Evolutionary conservation across 2,888 invertebrate species (phyloP), one percentile per base, ranked within the genome.

Genomic region (Himalopsyche tibetana): DNA sequence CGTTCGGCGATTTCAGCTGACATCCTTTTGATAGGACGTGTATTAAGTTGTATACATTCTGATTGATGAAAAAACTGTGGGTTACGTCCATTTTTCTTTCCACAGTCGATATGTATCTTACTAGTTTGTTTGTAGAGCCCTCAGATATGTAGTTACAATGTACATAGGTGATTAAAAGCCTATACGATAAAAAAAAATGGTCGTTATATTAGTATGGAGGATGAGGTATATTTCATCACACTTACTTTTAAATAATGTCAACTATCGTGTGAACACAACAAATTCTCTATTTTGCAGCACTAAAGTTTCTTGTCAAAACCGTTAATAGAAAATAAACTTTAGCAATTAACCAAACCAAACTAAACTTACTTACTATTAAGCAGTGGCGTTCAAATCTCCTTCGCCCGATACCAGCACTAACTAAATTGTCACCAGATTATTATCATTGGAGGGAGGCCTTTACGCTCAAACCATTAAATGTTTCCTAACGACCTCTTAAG

Each of bases 401-500:
- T 51, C 36, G 80, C 80, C 80, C 80, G 45, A 51, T 51, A 42
- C 42, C 15, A 80, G 38, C 80, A 80, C 80, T 74, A 74, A 74
- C 42, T 80, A 51, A 80, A 51, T 51, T 42, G 80, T 80, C 80
- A 42, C 80, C 80, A 15, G 80, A 80, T 80, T 80, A 42, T 51
- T 80, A 80, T 80, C 80, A 74, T 74, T 36, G 80, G 80, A 80
- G 80, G 80, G 80, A 80, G 80, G 80, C 80, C 51, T 80, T 51
- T 51, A 80, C 80, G 80, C 45, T 74, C 74, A 74, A 51, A 51
- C 80, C 51, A 80, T 80, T 80, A 80, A 80, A 74, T 42, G 80
- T 51, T 45, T 42, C 80, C 51, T 80, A 80, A 80, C 80, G 80
- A 80, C 80, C 80, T 45, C 45, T 80, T 80, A 80, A 80, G 80